Evolutionary conservation across 2,888 invertebrate genomes (phyloP).

Genomic region (Athalia rosae): DNA sequence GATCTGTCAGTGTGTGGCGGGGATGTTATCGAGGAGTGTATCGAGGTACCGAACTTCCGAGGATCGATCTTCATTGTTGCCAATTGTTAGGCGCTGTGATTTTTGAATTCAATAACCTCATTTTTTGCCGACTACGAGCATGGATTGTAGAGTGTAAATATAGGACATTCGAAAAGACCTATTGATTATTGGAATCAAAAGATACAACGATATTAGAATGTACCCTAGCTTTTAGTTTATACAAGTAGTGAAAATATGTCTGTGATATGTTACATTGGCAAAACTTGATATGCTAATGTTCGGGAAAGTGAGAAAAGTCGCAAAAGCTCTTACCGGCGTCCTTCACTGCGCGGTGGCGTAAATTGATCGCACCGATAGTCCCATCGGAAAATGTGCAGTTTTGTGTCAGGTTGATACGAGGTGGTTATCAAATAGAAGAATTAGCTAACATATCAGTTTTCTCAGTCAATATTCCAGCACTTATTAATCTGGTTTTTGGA

Average conservation of each 20-base stretch:
- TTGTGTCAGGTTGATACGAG: conserved; percentile 21
- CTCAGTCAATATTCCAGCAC: not conserved
- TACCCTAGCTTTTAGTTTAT: not conserved
- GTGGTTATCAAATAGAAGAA: conserved; percentile 14
- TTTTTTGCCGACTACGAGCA: not conserved
- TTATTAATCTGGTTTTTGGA: not conserved
- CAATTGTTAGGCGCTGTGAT: conserved; percentile 13
- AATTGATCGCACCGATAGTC: conserved; percentile 33
- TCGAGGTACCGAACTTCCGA: not conserved
- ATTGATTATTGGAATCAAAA: not conserved
- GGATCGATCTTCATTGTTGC: conserved; percentile 13
- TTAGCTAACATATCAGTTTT: not conserved
- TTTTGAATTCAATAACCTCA: conserved; percentile 15
- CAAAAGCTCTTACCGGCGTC: conserved; percentile 20
- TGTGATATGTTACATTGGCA: conserved; percentile 25
- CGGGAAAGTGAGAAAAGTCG: not conserved
- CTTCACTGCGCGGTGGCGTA: conserved; percentile 36
- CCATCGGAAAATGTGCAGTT: conserved; percentile 12
- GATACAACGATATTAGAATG: not conserved
- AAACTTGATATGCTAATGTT: conserved; percentile 10
- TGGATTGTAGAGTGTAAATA: not conserved
- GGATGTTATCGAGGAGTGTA: too few species aligned
- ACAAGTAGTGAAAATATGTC: not conserved
- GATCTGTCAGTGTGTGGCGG: not conserved
- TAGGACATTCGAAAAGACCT: too few species aligned